Evolutionary conservation across 2,113 vertebrate species (phyloP).

Genomic region (Accipiter cooperii): DNA sequence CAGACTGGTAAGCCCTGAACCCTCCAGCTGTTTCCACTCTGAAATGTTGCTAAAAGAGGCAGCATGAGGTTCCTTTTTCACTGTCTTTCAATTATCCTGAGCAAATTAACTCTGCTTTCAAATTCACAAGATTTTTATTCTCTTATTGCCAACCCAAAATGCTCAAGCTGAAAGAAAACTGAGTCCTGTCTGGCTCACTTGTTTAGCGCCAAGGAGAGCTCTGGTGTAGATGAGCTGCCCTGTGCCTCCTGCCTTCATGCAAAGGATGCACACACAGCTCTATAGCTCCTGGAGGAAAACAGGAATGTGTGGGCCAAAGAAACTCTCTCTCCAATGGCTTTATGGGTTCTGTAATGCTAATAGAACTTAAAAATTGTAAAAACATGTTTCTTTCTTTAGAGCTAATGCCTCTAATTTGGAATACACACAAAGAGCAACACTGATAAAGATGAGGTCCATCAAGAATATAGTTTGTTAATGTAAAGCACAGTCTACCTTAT

Average conservation of each 20-base stretch:
- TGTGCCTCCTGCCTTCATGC: not conserved
- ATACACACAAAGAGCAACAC: not conserved
- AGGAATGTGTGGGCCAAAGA: not conserved
- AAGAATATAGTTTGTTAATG: not conserved
- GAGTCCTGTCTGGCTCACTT: not conserved
- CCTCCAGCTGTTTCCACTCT: not conserved
- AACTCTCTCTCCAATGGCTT: not conserved
- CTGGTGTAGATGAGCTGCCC: not conserved
- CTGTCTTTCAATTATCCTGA: not conserved
- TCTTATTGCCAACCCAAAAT: not conserved
- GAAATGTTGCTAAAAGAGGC: not conserved
- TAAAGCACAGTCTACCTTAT: not conserved
- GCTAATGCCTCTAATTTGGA: not conserved
- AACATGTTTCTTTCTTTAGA: not conserved
- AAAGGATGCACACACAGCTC: not conserved
- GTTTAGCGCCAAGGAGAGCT: not conserved
- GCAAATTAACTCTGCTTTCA: not conserved
- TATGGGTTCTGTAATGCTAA: not conserved
- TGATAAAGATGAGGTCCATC: not conserved
- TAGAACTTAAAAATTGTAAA: not conserved
- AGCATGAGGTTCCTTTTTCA: not conserved
- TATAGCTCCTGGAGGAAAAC: not conserved
- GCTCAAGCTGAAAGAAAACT: not conserved
- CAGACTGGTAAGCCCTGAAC: not conserved
- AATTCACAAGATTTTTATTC: not conserved